Conservation (phyloP, 2,888 invertebrate species). For the Tricholauxania praeusta region DNA sequence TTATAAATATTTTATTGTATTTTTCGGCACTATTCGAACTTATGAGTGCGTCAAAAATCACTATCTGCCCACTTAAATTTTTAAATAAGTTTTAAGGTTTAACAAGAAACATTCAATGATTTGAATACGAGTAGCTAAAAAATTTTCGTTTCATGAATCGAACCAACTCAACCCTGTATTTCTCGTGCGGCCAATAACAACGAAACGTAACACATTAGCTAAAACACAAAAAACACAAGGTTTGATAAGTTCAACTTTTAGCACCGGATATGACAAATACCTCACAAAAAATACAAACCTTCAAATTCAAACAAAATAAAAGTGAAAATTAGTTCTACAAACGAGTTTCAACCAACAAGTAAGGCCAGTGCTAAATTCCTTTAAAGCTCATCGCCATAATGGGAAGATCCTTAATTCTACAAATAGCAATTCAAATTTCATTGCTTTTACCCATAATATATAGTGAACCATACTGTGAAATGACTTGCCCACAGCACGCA, state of each 20-base stretch:
- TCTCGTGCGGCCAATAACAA: no score
- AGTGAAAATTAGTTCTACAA: not conserved
- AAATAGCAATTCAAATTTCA: not conserved
- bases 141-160: no score
- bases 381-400: not conserved
- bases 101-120: no score
- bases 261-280: conserved; percentile 24
- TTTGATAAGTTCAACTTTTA: not conserved
- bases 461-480: not conserved
- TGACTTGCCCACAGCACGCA: not conserved
- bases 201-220: no score
- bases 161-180: no score
- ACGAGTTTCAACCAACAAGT: not conserved
- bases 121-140: no score
- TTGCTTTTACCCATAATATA: not conserved
- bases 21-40: no score
- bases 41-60: no score
- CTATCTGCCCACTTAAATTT: no score
- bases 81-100: no score
- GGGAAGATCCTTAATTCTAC: not conserved
- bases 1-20: no score
- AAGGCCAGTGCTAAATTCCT: not conserved
- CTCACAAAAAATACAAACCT: not conserved
- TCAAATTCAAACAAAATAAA: not conserved
- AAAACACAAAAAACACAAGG: no score